phyloP scores from a whole-genome alignment of 2,113 vertebrate species.

The Pristiophorus japonicus region DNA sequence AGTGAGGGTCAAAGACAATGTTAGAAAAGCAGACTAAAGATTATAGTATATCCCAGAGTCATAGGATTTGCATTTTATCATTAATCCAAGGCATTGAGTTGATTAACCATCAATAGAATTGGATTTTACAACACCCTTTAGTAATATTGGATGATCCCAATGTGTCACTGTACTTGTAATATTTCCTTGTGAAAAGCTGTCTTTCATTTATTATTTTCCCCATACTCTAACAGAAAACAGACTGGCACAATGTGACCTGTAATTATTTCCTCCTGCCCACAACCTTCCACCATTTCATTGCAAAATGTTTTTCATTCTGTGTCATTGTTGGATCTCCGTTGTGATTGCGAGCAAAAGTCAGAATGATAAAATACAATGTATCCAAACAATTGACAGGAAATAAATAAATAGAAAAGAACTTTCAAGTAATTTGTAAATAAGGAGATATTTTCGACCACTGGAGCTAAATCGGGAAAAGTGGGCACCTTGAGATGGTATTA shows the following conservation, averaged over 20 bases:
- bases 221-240: not conserved
- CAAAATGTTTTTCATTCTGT: not conserved
- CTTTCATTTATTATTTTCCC: not conserved
- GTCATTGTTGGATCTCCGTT: not conserved
- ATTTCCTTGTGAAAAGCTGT: not conserved
- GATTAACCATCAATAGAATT: not conserved
- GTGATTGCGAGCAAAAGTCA: not conserved
- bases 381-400: no score
- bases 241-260: not conserved
- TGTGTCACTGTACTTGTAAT: not conserved
- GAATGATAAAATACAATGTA: not conserved
- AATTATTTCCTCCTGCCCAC: not conserved
- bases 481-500: no score
- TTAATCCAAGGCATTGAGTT: not conserved
- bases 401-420: not conserved
- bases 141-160: not conserved
- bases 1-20: not conserved
- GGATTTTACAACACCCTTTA: not conserved
- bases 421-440: no score
- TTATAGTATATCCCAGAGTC: not conserved
- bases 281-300: not conserved
- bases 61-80: not conserved
- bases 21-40: not conserved
- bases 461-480: no score
- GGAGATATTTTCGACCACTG: no score